These are phyloP conservation scores for Encarsia formosa DNA, from an alignment of 2,888 invertebrate species.

Conservation along the genomic window DNA sequence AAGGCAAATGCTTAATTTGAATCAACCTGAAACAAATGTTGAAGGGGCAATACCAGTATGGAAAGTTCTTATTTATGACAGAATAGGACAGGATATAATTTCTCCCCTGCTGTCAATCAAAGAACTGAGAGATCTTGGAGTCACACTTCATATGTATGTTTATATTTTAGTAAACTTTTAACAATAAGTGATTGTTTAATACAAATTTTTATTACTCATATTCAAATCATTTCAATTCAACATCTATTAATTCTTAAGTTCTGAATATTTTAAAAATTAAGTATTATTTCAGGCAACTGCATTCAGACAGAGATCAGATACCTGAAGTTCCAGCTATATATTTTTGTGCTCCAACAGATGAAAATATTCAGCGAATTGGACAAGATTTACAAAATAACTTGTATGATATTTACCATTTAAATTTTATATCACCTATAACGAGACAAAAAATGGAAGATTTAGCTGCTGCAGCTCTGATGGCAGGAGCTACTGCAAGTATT, in stretches of 20 bases:
- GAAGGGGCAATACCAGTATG: conserved; percentile 84
- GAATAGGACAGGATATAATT: conserved; percentile 96
- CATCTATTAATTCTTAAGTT: neutral
- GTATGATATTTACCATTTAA: conserved; percentile 93
- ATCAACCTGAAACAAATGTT: conserved; percentile 72
- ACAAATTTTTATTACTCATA: conserved; percentile 9
- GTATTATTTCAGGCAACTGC: conserved; percentile 64
- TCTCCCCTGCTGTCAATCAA: conserved; percentile 94
- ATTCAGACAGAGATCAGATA: conserved; percentile 86
- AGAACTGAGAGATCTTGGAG: conserved; percentile 91
- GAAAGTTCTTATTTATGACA: conserved; percentile 95
- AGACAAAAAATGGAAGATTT: conserved; percentile 92
- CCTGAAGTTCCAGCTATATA: conserved; percentile 99
- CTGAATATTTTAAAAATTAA: neutral
- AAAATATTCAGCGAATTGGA: conserved; percentile 90
- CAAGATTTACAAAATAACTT: conserved; percentile 84
- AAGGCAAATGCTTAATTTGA: conserved; percentile 93
- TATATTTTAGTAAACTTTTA: neutral
- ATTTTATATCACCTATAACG: conserved; percentile 94
- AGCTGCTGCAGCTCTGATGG: conserved; percentile 86
- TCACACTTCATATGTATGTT: conserved; percentile 93
- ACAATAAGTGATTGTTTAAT: neutral
- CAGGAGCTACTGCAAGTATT: conserved; percentile 85
- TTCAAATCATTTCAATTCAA: neutral
- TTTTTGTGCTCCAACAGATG: conserved; percentile 93